Conservation (phyloP, 1,140 invertebrate species). For the Aphidius gifuensis region DNA sequence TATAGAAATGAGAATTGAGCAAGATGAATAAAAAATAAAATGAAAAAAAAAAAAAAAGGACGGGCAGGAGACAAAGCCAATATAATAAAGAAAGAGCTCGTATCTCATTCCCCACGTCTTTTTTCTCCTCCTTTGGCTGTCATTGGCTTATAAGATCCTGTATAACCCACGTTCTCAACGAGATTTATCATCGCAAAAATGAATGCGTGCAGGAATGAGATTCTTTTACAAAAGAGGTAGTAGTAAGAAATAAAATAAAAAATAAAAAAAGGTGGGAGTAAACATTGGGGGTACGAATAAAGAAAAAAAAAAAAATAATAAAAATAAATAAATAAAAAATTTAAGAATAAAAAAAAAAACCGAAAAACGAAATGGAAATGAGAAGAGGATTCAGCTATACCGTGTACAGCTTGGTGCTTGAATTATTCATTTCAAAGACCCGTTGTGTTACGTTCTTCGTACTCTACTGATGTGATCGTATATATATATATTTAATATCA, state of each 20-base stretch:
- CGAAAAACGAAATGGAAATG: neutral
- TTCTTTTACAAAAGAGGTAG: neutral
- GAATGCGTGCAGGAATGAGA: slow-evolving; percentile 21
- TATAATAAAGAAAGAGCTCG: slow-evolving; percentile 13
- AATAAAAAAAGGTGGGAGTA: neutral
- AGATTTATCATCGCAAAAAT: slow-evolving; percentile 20
- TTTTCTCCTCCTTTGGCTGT: neutral
- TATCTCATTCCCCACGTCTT: slow-evolving; percentile 7
- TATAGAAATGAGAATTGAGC: neutral
- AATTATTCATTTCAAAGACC: slow-evolving; percentile 16
- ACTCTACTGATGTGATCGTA: no score
- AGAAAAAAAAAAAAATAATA: neutral
- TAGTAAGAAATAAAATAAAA: neutral
- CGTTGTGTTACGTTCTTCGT: neutral
- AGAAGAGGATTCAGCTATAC: neutral
- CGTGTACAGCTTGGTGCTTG: slow-evolving; percentile 4
- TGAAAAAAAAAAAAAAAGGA: neutral
- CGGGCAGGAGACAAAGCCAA: slow-evolving; percentile 8
- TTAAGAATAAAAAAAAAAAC: neutral
- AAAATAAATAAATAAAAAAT: no score
- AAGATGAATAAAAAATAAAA: slow-evolving; percentile 6
- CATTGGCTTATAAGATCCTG: slow-evolving; percentile 13
- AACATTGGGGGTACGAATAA: neutral
- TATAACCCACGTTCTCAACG: slow-evolving; percentile 12
- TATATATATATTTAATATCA: no score